Conservation (phyloP, 2,888 invertebrate species). For the Ferdinandea cuprea region DNA sequence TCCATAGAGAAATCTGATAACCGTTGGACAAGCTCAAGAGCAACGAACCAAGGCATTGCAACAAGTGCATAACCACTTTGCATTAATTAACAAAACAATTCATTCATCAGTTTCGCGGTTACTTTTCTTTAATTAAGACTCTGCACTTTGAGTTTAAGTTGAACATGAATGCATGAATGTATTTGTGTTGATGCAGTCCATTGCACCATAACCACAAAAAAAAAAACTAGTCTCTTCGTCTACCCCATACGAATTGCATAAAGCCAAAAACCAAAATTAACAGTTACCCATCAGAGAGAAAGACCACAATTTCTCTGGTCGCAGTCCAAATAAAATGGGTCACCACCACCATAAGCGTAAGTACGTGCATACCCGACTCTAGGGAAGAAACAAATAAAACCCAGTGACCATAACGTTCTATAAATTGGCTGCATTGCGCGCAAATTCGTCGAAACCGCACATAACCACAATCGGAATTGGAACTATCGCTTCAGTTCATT, state of each 20-base stretch:
- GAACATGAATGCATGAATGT: not conserved
- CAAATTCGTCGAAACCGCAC: slow-evolving; percentile 66
- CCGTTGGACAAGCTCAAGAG: slow-evolving; percentile 38
- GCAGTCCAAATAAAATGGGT: slow-evolving; percentile 59
- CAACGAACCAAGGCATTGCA: slow-evolving; percentile 60
- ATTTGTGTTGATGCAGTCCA: slow-evolving; percentile 23
- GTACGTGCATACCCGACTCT: slow-evolving; percentile 10
- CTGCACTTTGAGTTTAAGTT: slow-evolving; percentile 27
- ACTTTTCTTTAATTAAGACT: slow-evolving; percentile 61
- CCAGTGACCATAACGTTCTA: slow-evolving; percentile 69
- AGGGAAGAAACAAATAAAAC: slow-evolving; percentile 64
- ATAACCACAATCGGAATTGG: slow-evolving; percentile 67
- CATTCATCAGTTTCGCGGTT: slow-evolving; percentile 49
- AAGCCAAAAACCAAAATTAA: slow-evolving; percentile 61
- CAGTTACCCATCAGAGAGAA: slow-evolving; percentile 50
- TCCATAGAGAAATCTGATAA: slow-evolving; percentile 55
- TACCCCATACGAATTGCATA: slow-evolving; percentile 56
- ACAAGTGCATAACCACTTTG: slow-evolving; percentile 53
- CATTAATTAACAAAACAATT: slow-evolving; percentile 68
- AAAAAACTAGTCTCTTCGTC: not conserved
- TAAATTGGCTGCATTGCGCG: slow-evolving; percentile 51
- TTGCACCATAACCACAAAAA: slow-evolving; percentile 42
- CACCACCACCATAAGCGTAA: slow-evolving; percentile 59
- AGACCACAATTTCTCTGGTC: slow-evolving; percentile 67
- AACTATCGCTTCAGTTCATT: slow-evolving; percentile 49